Evolutionary conservation across 2,113 vertebrate genomes (phyloP).

Genomic region (Cebus imitator): DNA sequence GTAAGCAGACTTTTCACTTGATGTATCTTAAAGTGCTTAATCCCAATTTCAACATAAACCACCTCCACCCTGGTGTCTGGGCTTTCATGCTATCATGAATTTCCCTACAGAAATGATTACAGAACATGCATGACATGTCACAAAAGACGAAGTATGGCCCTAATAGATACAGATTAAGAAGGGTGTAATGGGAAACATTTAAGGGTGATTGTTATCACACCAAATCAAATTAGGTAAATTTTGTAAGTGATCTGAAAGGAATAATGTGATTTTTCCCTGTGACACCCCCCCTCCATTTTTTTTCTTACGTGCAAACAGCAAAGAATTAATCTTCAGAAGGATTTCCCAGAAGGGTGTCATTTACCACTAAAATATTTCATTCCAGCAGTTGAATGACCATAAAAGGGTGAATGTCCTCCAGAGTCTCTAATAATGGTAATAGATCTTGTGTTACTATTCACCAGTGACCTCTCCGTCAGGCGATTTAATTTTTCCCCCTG

Average conservation of each 20-base stretch:
- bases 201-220: background rate
- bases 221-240: constrained; percentile 54
- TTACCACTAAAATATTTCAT: constrained; percentile 81
- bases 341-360: constrained; percentile 77
- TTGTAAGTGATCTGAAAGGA: constrained; percentile 45
- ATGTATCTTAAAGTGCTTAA: constrained; percentile 7
- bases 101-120: background rate
- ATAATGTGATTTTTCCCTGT: background rate
- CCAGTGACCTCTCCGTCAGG: constrained; percentile 80
- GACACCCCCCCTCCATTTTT: background rate
- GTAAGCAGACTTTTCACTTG: constrained; percentile 22
- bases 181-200: background rate
- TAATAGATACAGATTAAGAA: constrained; percentile 29
- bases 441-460: constrained; percentile 81
- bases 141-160: background rate
- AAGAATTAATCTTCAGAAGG: constrained; percentile 62
- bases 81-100: background rate
- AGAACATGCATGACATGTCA: background rate
- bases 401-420: constrained; percentile 78
- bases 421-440: constrained; percentile 80
- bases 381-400: constrained; percentile 78
- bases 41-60: constrained; percentile 21
- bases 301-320: constrained; percentile 23
- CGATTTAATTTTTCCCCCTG: constrained; percentile 78
- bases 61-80: background rate